Conservation (phyloP, 2,113 vertebrate species). For the Salvator merianae region DNA sequence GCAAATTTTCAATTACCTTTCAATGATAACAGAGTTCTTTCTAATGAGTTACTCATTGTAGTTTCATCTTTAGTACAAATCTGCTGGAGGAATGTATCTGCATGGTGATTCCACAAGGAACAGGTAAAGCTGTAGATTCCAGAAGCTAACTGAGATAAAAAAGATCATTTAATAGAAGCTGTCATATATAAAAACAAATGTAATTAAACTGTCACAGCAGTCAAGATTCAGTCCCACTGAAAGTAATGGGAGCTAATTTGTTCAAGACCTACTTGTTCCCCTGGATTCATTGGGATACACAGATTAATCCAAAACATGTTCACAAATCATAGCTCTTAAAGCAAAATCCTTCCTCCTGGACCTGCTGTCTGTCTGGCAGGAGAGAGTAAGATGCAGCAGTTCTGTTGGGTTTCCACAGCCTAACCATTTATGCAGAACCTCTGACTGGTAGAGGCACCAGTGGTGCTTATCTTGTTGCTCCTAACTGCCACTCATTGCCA, state of each 20-base stretch:
- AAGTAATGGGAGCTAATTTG: neutral
- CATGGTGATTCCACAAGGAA: constrained; percentile 97
- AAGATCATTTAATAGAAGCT: constrained; percentile 32
- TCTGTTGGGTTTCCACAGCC: no score
- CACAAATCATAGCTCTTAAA: neutral
- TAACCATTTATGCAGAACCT: no score
- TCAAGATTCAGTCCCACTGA: neutral
- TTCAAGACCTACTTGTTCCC: neutral
- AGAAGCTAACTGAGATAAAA: constrained; percentile 87
- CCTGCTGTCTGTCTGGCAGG: no score
- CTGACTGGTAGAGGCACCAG: no score
- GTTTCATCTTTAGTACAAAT: constrained; percentile 82
- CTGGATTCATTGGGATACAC: neutral
- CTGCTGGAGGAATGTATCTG: constrained; percentile 92
- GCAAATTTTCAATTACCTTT: constrained; percentile 83
- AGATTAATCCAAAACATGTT: neutral
- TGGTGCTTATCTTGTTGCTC: no score
- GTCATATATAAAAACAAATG: neutral
- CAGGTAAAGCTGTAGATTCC: constrained; percentile 95
- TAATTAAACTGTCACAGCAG: neutral
- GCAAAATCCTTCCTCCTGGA: no score
- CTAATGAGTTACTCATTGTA: constrained; percentile 84
- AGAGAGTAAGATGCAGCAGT: no score
- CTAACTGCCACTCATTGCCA: no score
- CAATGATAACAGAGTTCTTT: constrained; percentile 91